These are phyloP conservation scores for Cantharis nigra DNA, from an alignment of 2,888 invertebrate genomes.

Conservation along the genomic window DNA sequence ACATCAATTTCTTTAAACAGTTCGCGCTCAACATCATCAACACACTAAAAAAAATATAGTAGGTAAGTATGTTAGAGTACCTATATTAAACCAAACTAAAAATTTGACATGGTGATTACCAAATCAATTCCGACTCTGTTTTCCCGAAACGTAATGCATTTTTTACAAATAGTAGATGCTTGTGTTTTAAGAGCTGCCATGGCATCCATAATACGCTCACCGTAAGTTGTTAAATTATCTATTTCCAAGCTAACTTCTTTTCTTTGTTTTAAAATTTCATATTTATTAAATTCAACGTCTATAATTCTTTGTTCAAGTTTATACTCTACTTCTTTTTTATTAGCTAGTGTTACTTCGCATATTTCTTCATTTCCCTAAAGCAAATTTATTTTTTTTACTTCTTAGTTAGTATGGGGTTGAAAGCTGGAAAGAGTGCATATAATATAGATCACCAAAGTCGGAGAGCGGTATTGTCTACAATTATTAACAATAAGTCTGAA, in stretches of 20 bases:
- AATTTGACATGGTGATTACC: constrained; percentile 53
- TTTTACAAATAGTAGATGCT: constrained; percentile 68
- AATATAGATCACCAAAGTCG: no score
- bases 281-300: constrained; percentile 80
- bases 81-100: background rate
- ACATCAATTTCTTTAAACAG: constrained; percentile 78
- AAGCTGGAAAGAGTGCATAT: no score
- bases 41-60: constrained; percentile 43
- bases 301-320: constrained; percentile 79
- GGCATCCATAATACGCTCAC: constrained; percentile 75
- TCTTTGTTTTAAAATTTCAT: constrained; percentile 77
- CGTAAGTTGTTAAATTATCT: constrained; percentile 77
- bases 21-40: constrained; percentile 81
- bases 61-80: background rate
- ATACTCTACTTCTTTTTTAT: constrained; percentile 79
- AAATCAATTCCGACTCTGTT: constrained; percentile 79
- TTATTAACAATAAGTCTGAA: no score
- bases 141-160: constrained; percentile 80
- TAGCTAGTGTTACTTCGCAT: constrained; percentile 69
- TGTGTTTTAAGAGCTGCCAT: constrained; percentile 70
- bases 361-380: constrained; percentile 70
- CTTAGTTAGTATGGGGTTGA: no score
- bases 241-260: constrained; percentile 77
- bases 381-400: no score
- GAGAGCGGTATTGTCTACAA: no score